Percentiles rank a stretch among this genome's conserved stretches.
These are phyloP conservation scores for Thumatha senex DNA, from an alignment of 2,888 invertebrate species.

Conservation along the genomic window DNA sequence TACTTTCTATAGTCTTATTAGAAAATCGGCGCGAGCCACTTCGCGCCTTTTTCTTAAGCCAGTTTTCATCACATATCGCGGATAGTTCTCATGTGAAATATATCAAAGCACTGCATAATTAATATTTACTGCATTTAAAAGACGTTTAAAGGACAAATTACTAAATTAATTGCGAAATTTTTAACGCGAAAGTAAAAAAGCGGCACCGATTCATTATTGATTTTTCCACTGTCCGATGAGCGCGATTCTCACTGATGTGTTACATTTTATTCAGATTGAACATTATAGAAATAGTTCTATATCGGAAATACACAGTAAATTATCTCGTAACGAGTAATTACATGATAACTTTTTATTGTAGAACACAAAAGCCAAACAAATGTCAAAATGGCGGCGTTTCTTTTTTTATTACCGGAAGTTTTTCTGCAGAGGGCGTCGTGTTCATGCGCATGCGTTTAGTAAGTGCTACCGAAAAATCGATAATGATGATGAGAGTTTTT, in stretches of 20 bases:
- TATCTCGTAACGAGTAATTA: constrained; percentile 53
- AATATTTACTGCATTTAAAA: constrained; percentile 24
- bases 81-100: constrained; percentile 19
- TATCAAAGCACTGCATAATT: constrained; percentile 24
- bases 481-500: not conserved
- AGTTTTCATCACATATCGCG: constrained; percentile 45
- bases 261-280: constrained; percentile 40
- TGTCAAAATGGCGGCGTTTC: constrained; percentile 83
- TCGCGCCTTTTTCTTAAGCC: constrained; percentile 75
- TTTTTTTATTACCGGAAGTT: constrained; percentile 43
- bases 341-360: constrained; percentile 59
- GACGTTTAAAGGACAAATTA: constrained; percentile 20
- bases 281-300: constrained; percentile 38
- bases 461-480: constrained; percentile 52
- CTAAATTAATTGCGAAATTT: constrained; percentile 50
- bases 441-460: constrained; percentile 72
- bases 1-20: constrained; percentile 47
- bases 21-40: constrained; percentile 51
- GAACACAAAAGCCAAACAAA: constrained; percentile 83
- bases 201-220: constrained; percentile 75
- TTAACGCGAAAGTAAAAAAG: constrained; percentile 70
- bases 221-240: constrained; percentile 61
- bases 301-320: constrained; percentile 49
- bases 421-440: constrained; percentile 66
- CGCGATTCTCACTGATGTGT: constrained; percentile 48